Evolutionary conservation across 2,888 invertebrate genomes (phyloP), one percentile per base, ranked within the genome.

Genomic region (Mimas tiliae): DNA sequence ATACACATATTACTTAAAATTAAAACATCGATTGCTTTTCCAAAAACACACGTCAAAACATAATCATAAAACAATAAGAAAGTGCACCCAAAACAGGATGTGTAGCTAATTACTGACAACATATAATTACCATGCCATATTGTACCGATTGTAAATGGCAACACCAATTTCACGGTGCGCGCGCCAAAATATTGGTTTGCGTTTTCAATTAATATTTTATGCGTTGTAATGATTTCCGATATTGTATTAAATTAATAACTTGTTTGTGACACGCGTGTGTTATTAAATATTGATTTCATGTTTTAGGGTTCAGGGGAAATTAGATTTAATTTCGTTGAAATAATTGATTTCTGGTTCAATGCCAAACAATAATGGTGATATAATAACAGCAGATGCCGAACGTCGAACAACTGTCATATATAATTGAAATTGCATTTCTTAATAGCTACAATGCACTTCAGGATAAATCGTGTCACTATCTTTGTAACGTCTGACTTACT

Each of bases 211-310:
- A 74, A 68, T 71, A 69, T 68, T 58, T 73, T 72, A 68, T 51
- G 76, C 76, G 67, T 55, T 70, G 73, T 77, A 79, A 79, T 70
- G 72, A 77, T 78, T 79, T 78, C 76, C 78, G 74, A 76, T 73
- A 69, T 33, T 50, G 70, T 69, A 68, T 72, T 68, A 66, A 72
- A 75, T 77, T 77, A 75, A 76, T 74, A 70, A 34, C 67, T 64
- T 45, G 67, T 42, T 58, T 62, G 70, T 67, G 72, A 70, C 75
- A 75, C 77, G 79, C 63, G 70, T 69, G 55, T 33, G 55, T 65
- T 65, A 65, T 65, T 65, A 65, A 62, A 53, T 55, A 66, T 65
- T 66, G 38, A n/a, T 53, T 33, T 34, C 50, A 38, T 66, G 7
- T 65, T 65, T 73, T 55, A 72, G 72, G 34, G 42, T 38, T 38